Evolutionary conservation across 2,888 invertebrate genomes (phyloP).

Genomic region (Phrixothrix hirtus): DNA sequence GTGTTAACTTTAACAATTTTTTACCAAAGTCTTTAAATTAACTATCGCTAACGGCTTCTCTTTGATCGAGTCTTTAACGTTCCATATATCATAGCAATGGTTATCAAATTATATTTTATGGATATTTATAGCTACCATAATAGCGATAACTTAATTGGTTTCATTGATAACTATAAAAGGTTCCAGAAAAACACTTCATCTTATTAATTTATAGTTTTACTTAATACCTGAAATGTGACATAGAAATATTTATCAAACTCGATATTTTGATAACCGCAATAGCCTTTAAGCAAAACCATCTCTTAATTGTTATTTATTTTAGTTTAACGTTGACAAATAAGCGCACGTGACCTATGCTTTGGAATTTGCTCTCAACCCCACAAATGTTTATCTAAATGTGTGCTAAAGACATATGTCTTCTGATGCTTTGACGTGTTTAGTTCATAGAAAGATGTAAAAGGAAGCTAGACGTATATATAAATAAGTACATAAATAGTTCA

Average conservation of each 20-base stretch:
- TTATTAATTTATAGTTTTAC: slow-evolving; percentile 17
- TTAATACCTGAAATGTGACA: too few species aligned
- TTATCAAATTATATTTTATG: slow-evolving; percentile 34
- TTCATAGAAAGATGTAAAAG: slow-evolving; percentile 8
- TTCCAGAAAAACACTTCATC: slow-evolving; percentile 20
- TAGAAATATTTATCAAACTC: too few species aligned
- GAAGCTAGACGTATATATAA: slow-evolving; percentile 11
- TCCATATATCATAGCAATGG: slow-evolving; percentile 32
- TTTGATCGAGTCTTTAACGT: slow-evolving; percentile 23
- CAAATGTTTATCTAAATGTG: slow-evolving; percentile 38
- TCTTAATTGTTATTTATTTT: slow-evolving; percentile 19
- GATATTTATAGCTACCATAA: slow-evolving; percentile 25
- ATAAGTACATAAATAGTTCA: too few species aligned
- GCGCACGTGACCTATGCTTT: slow-evolving; percentile 37
- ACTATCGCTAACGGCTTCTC: slow-evolving; percentile 19
- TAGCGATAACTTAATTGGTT: slow-evolving; percentile 29
- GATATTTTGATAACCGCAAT: slow-evolving; percentile 9
- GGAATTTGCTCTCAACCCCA: slow-evolving; percentile 27
- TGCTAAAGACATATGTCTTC: slow-evolving; percentile 36
- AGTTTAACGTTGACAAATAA: slow-evolving; percentile 36
- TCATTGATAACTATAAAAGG: slow-evolving; percentile 26
- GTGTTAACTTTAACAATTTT: slow-evolving; percentile 27
- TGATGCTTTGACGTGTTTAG: slow-evolving; percentile 27
- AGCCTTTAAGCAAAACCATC: slow-evolving; percentile 14
- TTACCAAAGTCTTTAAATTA: slow-evolving; percentile 25